Evolutionary conservation across 2,113 vertebrate species (phyloP), one percentile per base, ranked within the genome.

Genomic region (Pituophis catenifer): DNA sequence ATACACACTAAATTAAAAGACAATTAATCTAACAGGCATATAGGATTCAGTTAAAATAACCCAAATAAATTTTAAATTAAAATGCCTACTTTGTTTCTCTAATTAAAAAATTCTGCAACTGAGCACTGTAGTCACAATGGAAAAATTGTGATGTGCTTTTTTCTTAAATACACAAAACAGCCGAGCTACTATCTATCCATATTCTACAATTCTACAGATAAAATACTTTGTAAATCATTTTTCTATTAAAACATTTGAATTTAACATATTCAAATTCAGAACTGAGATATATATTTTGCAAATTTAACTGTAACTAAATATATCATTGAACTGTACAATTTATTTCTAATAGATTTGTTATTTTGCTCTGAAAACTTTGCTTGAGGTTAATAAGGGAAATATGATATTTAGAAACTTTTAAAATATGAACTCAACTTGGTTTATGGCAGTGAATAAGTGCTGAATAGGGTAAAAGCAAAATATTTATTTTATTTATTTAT

Each of bases 331-430:
- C 50, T 85, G 19, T 81, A 29, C 70, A 48, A 58, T 89, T 93
- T 93, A 90, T 93, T 89, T 93, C 38, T 50, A 38, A 59, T 85
- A 57, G 86, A 86, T 52, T 86, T 90, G 38, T 52, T 86, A 12
- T 52, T 44, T 85, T 58, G 4, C 21, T 90, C n/a, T 59, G 70
- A 29, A 1, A 52, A 52, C 57, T 17, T 85, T 55, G 62, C 8
- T 57, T 53, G 85, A 53, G 10, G 21, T 93, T 86, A 85, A 62
- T 38, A 86, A 93, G 59, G 5, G 8, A 5, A 93, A 59, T 13
- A 53, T 38, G 12, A 24, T 33, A 3, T 15, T 58, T 44, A 93
- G 5, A 23, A 89, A 81, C 5, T 29, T 33, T 7, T n/a, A 85
- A 75, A 89, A 90, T 90, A 33, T 6, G 19, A 65, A 26, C 38